Conservation (phyloP, 1,140 invertebrate genomes). For the Drosophila sp. region DNA sequence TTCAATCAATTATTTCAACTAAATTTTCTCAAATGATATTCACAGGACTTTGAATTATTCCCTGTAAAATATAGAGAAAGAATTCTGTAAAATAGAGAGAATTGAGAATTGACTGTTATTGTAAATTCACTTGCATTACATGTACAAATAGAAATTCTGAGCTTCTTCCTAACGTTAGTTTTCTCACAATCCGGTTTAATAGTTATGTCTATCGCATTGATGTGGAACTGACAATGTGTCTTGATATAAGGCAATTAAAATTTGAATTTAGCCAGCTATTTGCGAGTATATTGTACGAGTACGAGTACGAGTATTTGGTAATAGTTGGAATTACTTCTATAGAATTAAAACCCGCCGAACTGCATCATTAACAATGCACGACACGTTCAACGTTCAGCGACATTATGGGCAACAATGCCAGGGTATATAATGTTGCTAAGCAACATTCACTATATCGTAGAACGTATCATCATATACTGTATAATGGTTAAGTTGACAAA, state of each 20-base stretch:
- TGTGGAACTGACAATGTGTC: conserved; percentile 43
- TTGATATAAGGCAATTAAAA: conserved; percentile 53
- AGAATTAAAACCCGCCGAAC: conserved; percentile 67
- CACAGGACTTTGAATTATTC: no score
- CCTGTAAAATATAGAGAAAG: no score
- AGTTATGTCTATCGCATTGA: conserved; percentile 59
- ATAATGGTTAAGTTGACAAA: conserved; percentile 24
- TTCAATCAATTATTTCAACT: neutral
- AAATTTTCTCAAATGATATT: neutral
- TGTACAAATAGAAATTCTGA: neutral
- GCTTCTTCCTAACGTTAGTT: conserved; percentile 12
- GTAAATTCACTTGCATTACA: no score
- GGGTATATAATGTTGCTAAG: conserved; percentile 27
- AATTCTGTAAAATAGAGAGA: no score
- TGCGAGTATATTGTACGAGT: conserved; percentile 20
- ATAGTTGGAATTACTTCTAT: conserved; percentile 56
- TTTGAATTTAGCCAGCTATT: conserved; percentile 26
- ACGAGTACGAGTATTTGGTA: conserved; percentile 44
- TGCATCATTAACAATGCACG: conserved; percentile 66
- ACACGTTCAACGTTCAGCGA: conserved; percentile 59
- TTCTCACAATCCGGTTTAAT: conserved; percentile 49
- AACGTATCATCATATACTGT: conserved; percentile 23
- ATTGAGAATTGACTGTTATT: no score
- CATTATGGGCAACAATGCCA: conserved; percentile 29
- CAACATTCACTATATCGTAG: neutral